Conservation (phyloP, 2,888 invertebrate genomes). For the Cryptophagus acutangulus region DNA sequence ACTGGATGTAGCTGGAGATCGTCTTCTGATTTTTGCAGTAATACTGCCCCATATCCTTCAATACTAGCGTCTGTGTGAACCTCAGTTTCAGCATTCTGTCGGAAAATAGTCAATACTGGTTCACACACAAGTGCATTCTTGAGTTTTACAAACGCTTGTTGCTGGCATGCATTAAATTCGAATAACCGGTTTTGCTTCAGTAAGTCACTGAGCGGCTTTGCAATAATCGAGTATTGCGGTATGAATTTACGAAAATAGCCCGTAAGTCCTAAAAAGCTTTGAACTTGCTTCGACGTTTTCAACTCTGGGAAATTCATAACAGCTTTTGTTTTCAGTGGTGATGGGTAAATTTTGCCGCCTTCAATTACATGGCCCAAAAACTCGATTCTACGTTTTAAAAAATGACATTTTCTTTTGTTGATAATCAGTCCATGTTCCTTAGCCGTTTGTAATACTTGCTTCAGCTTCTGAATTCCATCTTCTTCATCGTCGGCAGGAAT, state of each 20-base stretch:
- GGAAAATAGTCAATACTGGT: conserved; percentile 23
- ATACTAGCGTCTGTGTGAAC: conserved; percentile 24
- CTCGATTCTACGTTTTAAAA: conserved; percentile 28
- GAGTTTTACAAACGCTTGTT: conserved; percentile 18
- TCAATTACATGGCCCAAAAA: conserved; percentile 26
- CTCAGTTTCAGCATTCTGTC: conserved; percentile 16
- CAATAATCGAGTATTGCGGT: conserved; percentile 32
- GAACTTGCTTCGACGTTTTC: conserved; percentile 27
- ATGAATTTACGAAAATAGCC: conserved; percentile 41
- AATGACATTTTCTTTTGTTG: conserved; percentile 40
- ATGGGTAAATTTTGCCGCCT: conserved; percentile 24
- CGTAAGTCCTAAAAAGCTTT: conserved; percentile 36
- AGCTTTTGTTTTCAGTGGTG: conserved; percentile 22
- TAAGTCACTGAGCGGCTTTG: conserved; percentile 36
- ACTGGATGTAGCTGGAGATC: conserved; percentile 27
- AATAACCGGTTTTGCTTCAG: conserved; percentile 23
- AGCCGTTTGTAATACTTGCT: conserved; percentile 10
- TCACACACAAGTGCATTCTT: conserved; percentile 16
- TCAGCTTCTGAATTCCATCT: conserved; percentile 12
- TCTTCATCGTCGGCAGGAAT: conserved; percentile 10
- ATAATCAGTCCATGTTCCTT: conserved; percentile 28
- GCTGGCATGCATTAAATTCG: conserved; percentile 15
- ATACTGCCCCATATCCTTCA: conserved; percentile 21
- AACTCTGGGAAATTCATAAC: conserved; percentile 31
- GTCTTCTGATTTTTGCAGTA: conserved; percentile 19